phyloP scores from a whole-genome alignment of 2,888 invertebrate species.

The Frankliniella intonsa region DNA sequence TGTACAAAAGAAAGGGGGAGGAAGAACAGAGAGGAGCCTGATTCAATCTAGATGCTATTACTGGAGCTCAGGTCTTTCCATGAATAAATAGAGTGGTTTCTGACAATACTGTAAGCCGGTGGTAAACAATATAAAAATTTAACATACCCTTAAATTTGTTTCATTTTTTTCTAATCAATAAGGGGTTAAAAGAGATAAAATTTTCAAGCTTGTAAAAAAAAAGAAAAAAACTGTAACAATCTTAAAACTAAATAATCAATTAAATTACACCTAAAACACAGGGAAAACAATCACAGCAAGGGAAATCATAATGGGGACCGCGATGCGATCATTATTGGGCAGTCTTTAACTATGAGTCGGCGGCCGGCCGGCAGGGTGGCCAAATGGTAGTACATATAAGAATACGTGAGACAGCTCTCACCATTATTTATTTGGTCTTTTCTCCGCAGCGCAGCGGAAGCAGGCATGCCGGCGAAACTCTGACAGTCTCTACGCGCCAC shows the following conservation, averaged over 20 bases:
- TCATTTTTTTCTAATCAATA: background rate
- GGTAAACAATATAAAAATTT: background rate
- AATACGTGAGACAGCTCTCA: no score
- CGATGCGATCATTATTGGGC: background rate
- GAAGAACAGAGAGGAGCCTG: no score
- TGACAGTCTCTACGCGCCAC: no score
- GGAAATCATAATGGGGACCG: background rate
- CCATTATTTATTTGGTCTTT: no score
- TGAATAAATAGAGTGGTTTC: background rate
- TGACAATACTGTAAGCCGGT: background rate
- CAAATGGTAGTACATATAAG: no score
- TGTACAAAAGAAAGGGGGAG: no score
- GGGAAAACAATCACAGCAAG: conserved; percentile 24
- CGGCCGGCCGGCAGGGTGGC: no score
- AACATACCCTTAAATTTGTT: background rate
- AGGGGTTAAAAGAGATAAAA: background rate
- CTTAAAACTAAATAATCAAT: background rate
- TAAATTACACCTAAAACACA: conserved; percentile 12
- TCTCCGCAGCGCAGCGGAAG: no score
- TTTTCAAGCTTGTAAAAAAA: background rate
- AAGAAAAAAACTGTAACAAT: background rate
- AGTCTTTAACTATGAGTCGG: background rate
- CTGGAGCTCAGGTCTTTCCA: background rate
- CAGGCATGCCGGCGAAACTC: no score
- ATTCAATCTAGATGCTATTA: no score